Conservation (phyloP, 2,888 invertebrate species). For the Plebejus melissa region DNA sequence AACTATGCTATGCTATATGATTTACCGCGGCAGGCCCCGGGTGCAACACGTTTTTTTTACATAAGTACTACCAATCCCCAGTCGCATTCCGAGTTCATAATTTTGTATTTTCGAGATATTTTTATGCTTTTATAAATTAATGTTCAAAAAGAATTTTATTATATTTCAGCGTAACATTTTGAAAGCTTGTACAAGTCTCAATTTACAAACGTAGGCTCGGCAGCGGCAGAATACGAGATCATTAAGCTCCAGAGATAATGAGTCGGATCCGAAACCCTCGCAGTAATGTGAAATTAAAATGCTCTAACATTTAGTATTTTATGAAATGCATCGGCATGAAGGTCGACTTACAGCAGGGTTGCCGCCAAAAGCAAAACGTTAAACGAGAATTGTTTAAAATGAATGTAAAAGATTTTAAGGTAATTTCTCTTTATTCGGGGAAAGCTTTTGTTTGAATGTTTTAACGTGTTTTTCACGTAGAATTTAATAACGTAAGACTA, state of each 20-base stretch:
- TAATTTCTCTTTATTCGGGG: not conserved
- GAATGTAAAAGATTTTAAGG: not conserved
- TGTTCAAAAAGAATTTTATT: not conserved
- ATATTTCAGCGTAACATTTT: not conserved
- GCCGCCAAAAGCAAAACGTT: not conserved
- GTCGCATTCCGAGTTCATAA: not conserved
- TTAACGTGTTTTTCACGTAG: not conserved
- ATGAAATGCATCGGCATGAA: conserved; percentile 24
- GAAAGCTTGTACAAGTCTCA: not conserved
- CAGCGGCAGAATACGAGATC: not conserved
- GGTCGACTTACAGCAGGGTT: conserved; percentile 11
- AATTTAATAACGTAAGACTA: not conserved
- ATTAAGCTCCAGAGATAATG: conserved; percentile 28
- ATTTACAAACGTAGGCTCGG: not conserved
- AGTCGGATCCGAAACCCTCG: conserved; percentile 21
- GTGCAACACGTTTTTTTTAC: too few species aligned
- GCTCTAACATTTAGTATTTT: conserved; percentile 31
- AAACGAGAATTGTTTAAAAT: not conserved
- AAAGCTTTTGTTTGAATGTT: not conserved
- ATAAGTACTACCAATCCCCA: not conserved
- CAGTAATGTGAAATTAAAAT: conserved; percentile 32
- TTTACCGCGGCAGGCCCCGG: too few species aligned
- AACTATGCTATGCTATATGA: too few species aligned
- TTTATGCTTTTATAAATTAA: not conserved
- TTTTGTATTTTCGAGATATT: not conserved